Percentiles rank a stretch among this genome's conserved stretches.
These are phyloP conservation scores for Eupsilia transversa DNA, from an alignment of 2,888 invertebrate genomes.

Conservation along the genomic window DNA sequence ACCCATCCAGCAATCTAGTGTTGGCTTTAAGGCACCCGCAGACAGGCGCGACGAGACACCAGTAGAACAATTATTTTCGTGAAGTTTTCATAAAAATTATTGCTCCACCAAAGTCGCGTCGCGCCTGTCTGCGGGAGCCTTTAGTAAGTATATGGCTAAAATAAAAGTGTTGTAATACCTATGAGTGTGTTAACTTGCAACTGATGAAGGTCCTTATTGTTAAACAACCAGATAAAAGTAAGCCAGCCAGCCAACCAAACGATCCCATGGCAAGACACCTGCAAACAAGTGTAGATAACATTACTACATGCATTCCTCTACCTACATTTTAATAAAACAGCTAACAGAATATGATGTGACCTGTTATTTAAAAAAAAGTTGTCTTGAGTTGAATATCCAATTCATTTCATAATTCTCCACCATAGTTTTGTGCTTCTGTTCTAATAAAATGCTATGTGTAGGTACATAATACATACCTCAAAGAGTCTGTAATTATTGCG, in stretches of 20 bases:
- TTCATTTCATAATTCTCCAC: background rate
- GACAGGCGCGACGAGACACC: too few species aligned
- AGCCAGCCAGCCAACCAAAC: slow-evolving; percentile 95
- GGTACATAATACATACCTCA: slow-evolving; percentile 83
- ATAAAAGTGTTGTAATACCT: slow-evolving; percentile 90
- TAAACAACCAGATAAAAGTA: slow-evolving; percentile 94
- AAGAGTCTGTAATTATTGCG: slow-evolving; percentile 90
- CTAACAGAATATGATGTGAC: background rate
- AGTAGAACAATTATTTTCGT: too few species aligned
- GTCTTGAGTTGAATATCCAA: background rate
- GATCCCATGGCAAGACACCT: slow-evolving; percentile 97
- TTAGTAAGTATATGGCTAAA: background rate
- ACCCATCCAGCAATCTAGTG: background rate
- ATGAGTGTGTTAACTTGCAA: slow-evolving; percentile 96
- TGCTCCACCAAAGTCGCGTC: too few species aligned
- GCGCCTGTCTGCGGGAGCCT: too few species aligned
- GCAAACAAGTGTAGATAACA: slow-evolving; percentile 65
- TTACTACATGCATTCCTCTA: background rate
- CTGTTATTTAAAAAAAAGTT: background rate
- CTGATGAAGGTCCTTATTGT: slow-evolving; percentile 93
- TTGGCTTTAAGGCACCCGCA: too few species aligned
- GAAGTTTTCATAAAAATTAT: too few species aligned
- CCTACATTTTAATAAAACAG: background rate
- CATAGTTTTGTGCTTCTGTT: background rate
- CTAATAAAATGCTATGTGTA: background rate